Percentiles rank a stretch among this genome's conserved stretches.
Conservation (phyloP, 2,888 invertebrate species). For the Lissocephala sabroskyi region DNA sequence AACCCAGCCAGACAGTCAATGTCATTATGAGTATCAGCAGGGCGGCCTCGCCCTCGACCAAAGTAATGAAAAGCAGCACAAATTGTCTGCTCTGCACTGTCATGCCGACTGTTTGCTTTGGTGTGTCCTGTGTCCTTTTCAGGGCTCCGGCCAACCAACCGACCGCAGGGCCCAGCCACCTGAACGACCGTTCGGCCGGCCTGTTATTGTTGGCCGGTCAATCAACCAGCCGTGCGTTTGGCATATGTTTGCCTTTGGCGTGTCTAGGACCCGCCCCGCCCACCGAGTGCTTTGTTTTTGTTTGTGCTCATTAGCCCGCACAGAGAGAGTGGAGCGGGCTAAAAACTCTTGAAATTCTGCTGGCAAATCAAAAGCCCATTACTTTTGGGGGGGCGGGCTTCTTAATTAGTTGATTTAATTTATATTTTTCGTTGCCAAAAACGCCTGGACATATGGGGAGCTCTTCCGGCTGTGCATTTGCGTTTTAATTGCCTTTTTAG, state of each 20-base stretch:
- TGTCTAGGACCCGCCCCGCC: conserved; percentile 19
- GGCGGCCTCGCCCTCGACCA: neutral
- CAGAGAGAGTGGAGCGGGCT: no score
- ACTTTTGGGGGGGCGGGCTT: conserved; percentile 30
- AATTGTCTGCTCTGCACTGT: conserved; percentile 1
- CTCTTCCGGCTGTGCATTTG: conserved; percentile 35
- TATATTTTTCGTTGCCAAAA: conserved; percentile 31
- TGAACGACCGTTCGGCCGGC: neutral
- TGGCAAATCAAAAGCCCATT: conserved; percentile 57
- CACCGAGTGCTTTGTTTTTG: conserved; percentile 11
- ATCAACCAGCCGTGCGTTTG: conserved; percentile 16
- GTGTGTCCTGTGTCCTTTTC: conserved; percentile 3
- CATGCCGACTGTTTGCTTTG: conserved; percentile 10
- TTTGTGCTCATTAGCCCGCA: conserved; percentile 2
- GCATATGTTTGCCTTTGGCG: conserved; percentile 45
- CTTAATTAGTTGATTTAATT: conserved; percentile 64
- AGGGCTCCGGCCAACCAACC: no score
- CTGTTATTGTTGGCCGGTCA: no score
- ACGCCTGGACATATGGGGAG: no score
- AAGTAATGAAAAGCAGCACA: conserved; percentile 38
- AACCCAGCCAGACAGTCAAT: no score
- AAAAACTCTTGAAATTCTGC: conserved; percentile 3
- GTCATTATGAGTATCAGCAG: no score
- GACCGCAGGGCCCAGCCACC: no score
- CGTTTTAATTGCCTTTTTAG: conserved; percentile 66